Base-by-base conservation (phyloP, 2,888 invertebrate species). In the Buathra laborator region DNA sequence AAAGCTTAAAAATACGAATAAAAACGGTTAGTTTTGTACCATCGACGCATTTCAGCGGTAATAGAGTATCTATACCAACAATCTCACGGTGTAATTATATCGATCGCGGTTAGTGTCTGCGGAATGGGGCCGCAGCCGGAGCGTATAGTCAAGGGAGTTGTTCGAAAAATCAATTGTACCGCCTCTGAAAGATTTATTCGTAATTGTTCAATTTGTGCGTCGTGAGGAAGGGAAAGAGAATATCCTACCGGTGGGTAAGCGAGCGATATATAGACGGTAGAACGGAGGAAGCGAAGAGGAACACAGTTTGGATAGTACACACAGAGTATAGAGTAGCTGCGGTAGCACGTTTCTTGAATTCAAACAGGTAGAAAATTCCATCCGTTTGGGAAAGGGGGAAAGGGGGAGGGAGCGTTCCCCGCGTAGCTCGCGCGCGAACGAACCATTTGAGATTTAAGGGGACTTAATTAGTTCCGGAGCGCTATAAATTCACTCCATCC, bases 391-490 rank as follows among this genome's bases (percentile, higher is more conserved):
- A 24, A 3, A 32, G 84, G 74, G 68, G 70, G 24, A 12, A 48
- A 4, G 51, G 16, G 51, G 16, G 29, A 77, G 72, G 70, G 75
- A 78, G 70, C 62, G 68, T 66, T 64, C 32, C 48, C 48, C 46
- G 74, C 19, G 37, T 62, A 59, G 71, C 51, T 32, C 44, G 46
- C 59, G 75, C 72, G 79, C 78, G 78, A 80, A 83, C 84, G 83
- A 85, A 82, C 86, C 84, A 87, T 87, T 87, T 82, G 86, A 86
- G 86, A 85, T 83, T 85, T 86, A 86, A 86, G 81, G 86, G 81
- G 86, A 83, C 86, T 86, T 86, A 86, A 86, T 86, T 86, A 86
- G 86, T 86, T 86, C 81, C 86, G 85, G 81, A 84, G 80, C 75
- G 79, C 86, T 82, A 86, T 86, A 86, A 86, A 86, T 86, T 86